phyloP scores from a whole-genome alignment of 2,113 vertebrate genomes.

The Labeo rohita region DNA sequence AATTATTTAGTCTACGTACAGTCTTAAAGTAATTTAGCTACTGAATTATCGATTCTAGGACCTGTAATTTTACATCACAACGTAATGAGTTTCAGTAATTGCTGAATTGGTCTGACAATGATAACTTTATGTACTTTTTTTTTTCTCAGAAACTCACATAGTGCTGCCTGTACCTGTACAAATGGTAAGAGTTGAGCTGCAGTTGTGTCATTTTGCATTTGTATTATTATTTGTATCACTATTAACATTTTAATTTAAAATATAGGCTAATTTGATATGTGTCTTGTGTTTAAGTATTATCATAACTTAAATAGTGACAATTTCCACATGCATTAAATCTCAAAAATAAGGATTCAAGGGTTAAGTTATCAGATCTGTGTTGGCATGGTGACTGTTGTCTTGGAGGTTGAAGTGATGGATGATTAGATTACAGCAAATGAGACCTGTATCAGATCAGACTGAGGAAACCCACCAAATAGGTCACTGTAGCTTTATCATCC shows the following conservation, averaged over 20 bases:
- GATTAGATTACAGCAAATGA: slow-evolving; percentile 45
- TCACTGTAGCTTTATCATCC: neutral
- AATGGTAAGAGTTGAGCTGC: slow-evolving; percentile 45
- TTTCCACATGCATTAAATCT: neutral
- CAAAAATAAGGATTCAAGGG: neutral
- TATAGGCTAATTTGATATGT: neutral
- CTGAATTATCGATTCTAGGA: neutral
- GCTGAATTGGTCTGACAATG: neutral
- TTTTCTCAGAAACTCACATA: neutral
- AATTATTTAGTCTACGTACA: neutral
- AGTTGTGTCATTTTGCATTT: neutral
- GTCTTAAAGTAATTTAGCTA: neutral
- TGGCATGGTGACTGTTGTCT: slow-evolving; percentile 25
- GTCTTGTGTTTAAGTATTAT: neutral
- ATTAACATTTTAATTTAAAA: neutral
- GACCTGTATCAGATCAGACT: slow-evolving; percentile 18
- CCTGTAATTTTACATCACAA: neutral
- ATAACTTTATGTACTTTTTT: neutral
- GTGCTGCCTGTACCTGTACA: neutral
- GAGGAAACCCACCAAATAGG: slow-evolving; percentile 1
- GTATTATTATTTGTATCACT: neutral
- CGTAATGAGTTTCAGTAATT: neutral
- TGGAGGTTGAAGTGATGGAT: slow-evolving; percentile 21
- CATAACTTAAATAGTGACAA: neutral
- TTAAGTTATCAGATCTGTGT: slow-evolving; percentile 36